Percentiles rank a stretch among this genome's conserved stretches.
These are phyloP conservation scores for Camptogramma bilineatum DNA, from an alignment of 2,888 invertebrate species.

Conservation along the genomic window DNA sequence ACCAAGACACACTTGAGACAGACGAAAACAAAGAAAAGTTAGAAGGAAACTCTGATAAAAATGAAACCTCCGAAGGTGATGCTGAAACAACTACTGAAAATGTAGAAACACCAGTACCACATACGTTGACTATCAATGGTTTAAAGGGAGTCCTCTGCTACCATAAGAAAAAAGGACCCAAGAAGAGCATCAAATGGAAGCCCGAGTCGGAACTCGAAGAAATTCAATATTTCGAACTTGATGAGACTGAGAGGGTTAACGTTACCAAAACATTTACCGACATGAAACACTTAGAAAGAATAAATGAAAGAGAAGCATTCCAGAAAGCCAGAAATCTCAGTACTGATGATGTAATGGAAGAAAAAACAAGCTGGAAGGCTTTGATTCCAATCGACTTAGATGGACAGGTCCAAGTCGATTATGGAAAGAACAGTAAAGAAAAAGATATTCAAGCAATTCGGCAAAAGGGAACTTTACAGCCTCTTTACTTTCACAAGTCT, in stretches of 20 bases:
- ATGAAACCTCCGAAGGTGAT: conserved; percentile 55
- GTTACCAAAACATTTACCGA: conserved; percentile 96
- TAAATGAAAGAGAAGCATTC: conserved; percentile 93
- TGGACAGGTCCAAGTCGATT: conserved; percentile 87
- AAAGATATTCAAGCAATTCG: conserved; percentile 94
- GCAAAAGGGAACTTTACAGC: conserved; percentile 93
- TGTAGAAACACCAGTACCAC: conserved; percentile 70
- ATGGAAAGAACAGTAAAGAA: conserved; percentile 93
- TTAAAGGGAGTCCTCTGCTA: conserved; percentile 91
- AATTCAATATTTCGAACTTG: conserved; percentile 95
- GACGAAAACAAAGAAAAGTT: conserved; percentile 85
- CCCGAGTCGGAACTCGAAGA: conserved; percentile 92
- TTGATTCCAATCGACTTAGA: conserved; percentile 89
- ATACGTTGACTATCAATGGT: conserved; percentile 83
- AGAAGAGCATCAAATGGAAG: conserved; percentile 93
- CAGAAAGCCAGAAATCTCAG: conserved; percentile 91
- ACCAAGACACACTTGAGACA: conserved; percentile 95
- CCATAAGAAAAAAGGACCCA: conserved; percentile 91
- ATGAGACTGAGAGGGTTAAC: conserved; percentile 98
- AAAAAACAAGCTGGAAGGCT: conserved; percentile 91
- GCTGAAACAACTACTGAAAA: conserved; percentile 65
- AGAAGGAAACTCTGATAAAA: conserved; percentile 57
- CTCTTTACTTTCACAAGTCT: conserved; percentile 91
- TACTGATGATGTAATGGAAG: conserved; percentile 92
- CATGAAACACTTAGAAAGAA: conserved; percentile 95